Base-by-base conservation (phyloP, 1,140 invertebrate genomes). In the Sycophaga agraensis region DNA sequence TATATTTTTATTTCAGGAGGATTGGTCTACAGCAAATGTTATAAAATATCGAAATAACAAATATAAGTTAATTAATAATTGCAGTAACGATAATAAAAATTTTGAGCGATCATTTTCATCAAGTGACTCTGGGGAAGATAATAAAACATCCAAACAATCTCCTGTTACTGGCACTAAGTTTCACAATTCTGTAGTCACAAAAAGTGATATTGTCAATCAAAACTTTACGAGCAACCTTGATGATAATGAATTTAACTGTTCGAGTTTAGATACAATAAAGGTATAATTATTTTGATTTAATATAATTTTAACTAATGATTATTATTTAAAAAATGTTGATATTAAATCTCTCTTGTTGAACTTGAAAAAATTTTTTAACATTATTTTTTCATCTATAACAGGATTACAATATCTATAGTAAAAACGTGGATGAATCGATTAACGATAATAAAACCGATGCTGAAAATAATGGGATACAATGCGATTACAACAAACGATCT, bases 171-270 rank as follows among this genome's bases (percentile, higher is more conserved):
- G 72, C 4, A 28, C 66, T 1, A 73, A 78, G 66, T 73, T 74
- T 65, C 70, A 74, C 17, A 70, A 74, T 11, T 40, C 68, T 31
- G 71, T 73, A 63, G 67, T 78, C 26, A 79, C 78, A 16, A 80
- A 82, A 64, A 83, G 82, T 69, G 83, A 86, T 72, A 82, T 84
- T 63, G 76, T 79, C n/a, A 87, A 87, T 71, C 85, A 85, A 56
- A 87, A 87, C 74, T 70, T 83, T 42, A 69, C 68, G 1, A 70
- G 54, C n/a, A 72, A 75, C 42, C 49, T 77, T 2, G 77, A 79
- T 22, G 75, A 80, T 24, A 78, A 76, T 61, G 73, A 79, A 46
- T 56, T 77, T 8, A 71, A 75, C 34, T 73, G 73, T 58, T 76
- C 76, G 5, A 79, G 74, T 61, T 68, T 73, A 19, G 79, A 78